Percentiles rank a stretch among this genome's conserved stretches.
Conservation (phyloP, 2,888 invertebrate species). For the Lycia hirtaria region DNA sequence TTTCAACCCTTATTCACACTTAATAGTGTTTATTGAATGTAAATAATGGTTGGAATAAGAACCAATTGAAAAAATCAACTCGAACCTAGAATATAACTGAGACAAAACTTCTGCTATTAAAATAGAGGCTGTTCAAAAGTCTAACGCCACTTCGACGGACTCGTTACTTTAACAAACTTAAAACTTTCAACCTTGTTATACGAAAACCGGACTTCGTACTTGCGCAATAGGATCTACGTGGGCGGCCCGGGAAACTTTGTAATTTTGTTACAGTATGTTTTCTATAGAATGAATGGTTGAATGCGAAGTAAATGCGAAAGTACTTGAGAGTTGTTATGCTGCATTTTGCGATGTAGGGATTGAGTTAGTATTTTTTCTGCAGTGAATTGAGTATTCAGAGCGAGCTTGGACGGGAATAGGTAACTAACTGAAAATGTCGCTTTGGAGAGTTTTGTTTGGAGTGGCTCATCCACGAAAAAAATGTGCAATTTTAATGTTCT, state of each 20-base stretch:
- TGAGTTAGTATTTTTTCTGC: slow-evolving; percentile 13
- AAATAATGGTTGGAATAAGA: too few species aligned
- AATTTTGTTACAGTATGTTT: slow-evolving; percentile 34
- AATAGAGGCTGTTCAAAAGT: slow-evolving; percentile 28
- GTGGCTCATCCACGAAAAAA: too few species aligned
- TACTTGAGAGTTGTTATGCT: slow-evolving; percentile 29
- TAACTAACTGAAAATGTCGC: too few species aligned
- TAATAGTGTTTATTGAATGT: too few species aligned
- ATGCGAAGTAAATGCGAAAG: slow-evolving; percentile 28
- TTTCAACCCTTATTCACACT: too few species aligned
- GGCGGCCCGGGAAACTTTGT: slow-evolving; percentile 19
- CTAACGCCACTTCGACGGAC: slow-evolving; percentile 30
- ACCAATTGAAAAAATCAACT: slow-evolving; percentile 20
- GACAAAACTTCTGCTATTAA: slow-evolving; percentile 29
- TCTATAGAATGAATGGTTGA: slow-evolving; percentile 32
- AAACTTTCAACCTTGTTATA: slow-evolving; percentile 18
- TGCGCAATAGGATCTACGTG: slow-evolving; percentile 14
- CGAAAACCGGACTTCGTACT: slow-evolving; percentile 17
- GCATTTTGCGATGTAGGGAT: slow-evolving; percentile 20
- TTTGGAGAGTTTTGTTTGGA: too few species aligned
- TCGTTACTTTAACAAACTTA: slow-evolving; percentile 32
- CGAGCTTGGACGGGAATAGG: neutral
- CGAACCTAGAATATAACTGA: slow-evolving; percentile 19
- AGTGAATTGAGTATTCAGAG: neutral
- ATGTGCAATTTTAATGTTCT: too few species aligned